Conservation (phyloP, 2,888 invertebrate genomes). For the Drosophila mercatorum region DNA sequence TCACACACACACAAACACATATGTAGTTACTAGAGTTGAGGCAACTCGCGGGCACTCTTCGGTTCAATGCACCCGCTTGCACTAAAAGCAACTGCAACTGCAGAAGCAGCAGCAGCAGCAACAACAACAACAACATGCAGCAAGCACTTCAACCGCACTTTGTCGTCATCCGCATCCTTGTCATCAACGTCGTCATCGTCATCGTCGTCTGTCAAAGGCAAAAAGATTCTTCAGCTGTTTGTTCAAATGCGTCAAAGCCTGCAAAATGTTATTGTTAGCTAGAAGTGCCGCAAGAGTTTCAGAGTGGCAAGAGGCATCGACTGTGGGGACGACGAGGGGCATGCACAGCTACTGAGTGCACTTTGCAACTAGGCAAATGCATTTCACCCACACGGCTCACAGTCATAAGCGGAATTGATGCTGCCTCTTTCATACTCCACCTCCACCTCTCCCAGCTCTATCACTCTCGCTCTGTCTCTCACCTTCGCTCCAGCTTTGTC, state of each 20-base stretch:
- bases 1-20: not conserved
- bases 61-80: slow-evolving; percentile 59
- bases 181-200: slow-evolving; percentile 34
- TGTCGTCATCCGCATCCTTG: slow-evolving; percentile 59
- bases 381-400: slow-evolving; percentile 30
- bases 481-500: slow-evolving; percentile 4
- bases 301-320: not conserved
- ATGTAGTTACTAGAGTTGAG: not conserved
- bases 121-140: slow-evolving; percentile 14
- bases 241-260: slow-evolving; percentile 39
- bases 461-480: not conserved
- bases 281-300: not conserved
- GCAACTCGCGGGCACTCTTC: slow-evolving; percentile 30
- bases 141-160: slow-evolving; percentile 57
- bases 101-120: not conserved
- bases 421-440: not conserved
- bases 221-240: slow-evolving; percentile 47
- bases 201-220: slow-evolving; percentile 56
- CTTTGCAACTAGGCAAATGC: slow-evolving; percentile 36
- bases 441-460: too few relatives aligned
- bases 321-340: not conserved
- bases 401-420: slow-evolving; percentile 7
- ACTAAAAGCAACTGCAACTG: slow-evolving; percentile 37
- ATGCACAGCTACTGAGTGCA: slow-evolving; percentile 32
- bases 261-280: slow-evolving; percentile 31